These are phyloP conservation scores for Bugulina stolonifera DNA, from an alignment of 2,888 invertebrate species.

Conservation along the genomic window DNA sequence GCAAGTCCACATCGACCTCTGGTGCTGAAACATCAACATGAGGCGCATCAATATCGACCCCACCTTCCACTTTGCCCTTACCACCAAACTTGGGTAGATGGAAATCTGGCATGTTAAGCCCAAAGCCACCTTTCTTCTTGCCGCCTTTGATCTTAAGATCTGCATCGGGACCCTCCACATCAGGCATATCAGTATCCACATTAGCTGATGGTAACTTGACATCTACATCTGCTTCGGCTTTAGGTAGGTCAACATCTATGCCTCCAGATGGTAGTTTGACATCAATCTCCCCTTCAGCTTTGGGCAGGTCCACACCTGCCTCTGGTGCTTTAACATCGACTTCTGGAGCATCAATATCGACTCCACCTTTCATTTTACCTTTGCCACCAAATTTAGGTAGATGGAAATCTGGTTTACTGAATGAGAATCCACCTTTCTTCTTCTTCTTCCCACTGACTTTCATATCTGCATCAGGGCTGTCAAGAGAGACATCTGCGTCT, in stretches of 20 bases:
- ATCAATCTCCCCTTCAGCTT: not conserved
- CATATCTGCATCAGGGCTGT: conserved; percentile 26
- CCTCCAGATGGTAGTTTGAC: not conserved
- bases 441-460: not conserved
- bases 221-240: conserved; percentile 18
- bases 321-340: conserved; percentile 13
- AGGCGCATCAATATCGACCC: conserved; percentile 22
- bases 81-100: not conserved
- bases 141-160: not conserved
- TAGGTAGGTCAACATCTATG: not conserved
- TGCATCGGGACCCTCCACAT: conserved; percentile 25
- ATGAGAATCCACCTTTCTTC: not conserved
- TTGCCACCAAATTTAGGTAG: not conserved
- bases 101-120: conserved; percentile 16
- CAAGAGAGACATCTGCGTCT: conserved; percentile 25
- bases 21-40: conserved; percentile 15
- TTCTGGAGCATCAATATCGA: conserved; percentile 13
- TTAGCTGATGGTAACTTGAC: not conserved
- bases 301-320: not conserved
- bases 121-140: conserved; percentile 26
- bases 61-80: not conserved
- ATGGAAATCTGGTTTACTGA: conserved; percentile 8
- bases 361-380: not conserved
- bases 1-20: conserved; percentile 2
- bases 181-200: not conserved